Evolutionary conservation across 2,113 vertebrate species (phyloP).

Genomic region (Hippocampus mohnikei): DNA sequence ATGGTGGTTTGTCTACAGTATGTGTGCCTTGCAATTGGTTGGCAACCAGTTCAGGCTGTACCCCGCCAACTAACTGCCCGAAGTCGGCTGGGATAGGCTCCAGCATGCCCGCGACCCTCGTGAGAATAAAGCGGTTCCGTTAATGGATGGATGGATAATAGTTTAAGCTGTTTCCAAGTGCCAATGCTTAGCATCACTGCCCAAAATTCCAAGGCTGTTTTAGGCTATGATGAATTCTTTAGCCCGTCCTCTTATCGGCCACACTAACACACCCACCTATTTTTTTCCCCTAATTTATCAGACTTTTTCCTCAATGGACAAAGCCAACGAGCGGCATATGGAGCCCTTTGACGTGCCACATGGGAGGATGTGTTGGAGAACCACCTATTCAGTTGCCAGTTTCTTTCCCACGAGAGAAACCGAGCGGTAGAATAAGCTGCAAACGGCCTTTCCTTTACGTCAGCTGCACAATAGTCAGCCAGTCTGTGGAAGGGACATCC

Average conservation of each 20-base stretch:
- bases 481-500: constrained; percentile 46
- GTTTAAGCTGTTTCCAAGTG: constrained; percentile 1
- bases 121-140: no score
- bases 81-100: no score
- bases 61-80: no score
- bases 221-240: constrained; percentile 7
- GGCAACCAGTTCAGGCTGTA: no score
- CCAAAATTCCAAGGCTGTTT: constrained; percentile 8
- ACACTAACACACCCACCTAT: constrained; percentile 27
- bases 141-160: no score
- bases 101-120: no score
- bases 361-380: constrained; percentile 60
- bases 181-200: constrained; percentile 28
- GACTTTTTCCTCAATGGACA: constrained; percentile 30
- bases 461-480: constrained; percentile 57
- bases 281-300: constrained; percentile 25
- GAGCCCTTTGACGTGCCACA: constrained; percentile 48
- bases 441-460: constrained; percentile 58
- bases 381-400: constrained; percentile 53
- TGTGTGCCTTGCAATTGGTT: no score
- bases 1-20: no score
- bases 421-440: constrained; percentile 42
- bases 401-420: constrained; percentile 56
- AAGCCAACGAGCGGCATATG: constrained; percentile 31
- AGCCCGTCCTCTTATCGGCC: constrained; percentile 38